These are phyloP conservation scores for Mythimna ferrago DNA, from an alignment of 2,888 invertebrate genomes.

Conservation along the genomic window DNA sequence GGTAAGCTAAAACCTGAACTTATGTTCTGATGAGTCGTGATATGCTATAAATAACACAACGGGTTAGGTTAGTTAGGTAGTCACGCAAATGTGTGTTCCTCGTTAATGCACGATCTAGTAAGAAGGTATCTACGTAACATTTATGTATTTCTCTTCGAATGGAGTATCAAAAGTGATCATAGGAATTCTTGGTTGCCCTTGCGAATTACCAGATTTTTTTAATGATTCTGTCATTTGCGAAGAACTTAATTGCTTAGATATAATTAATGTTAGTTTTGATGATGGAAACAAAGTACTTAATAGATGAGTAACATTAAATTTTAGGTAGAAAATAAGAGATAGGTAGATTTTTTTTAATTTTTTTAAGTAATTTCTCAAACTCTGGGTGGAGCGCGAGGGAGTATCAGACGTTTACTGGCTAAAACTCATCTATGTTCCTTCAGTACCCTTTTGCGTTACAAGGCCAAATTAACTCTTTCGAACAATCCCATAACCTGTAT, in stretches of 20 bases:
- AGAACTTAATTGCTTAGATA: constrained; percentile 1
- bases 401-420: too few relatives aligned
- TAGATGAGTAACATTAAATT: neutral
- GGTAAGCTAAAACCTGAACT: constrained; percentile 44
- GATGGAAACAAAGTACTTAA: constrained; percentile 19
- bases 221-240: constrained; percentile 6
- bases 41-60: constrained; percentile 55
- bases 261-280: constrained; percentile 24
- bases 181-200: constrained; percentile 22
- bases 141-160: constrained; percentile 10
- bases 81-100: constrained; percentile 44
- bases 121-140: constrained; percentile 23
- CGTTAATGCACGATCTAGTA: constrained; percentile 25
- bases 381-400: too few relatives aligned
- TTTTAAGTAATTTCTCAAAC: too few relatives aligned
- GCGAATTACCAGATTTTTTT: constrained; percentile 16
- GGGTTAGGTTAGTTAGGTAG: constrained; percentile 17
- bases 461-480: too few relatives aligned
- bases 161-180: constrained; percentile 29
- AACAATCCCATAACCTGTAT: neutral
- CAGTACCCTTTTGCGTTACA: too few relatives aligned
- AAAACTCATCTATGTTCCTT: too few relatives aligned
- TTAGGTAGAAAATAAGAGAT: neutral
- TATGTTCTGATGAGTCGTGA: constrained; percentile 43
- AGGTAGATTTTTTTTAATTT: too few relatives aligned